phyloP scores from a whole-genome alignment of 2,113 vertebrate species.

The Thamnophis sirtalis region DNA sequence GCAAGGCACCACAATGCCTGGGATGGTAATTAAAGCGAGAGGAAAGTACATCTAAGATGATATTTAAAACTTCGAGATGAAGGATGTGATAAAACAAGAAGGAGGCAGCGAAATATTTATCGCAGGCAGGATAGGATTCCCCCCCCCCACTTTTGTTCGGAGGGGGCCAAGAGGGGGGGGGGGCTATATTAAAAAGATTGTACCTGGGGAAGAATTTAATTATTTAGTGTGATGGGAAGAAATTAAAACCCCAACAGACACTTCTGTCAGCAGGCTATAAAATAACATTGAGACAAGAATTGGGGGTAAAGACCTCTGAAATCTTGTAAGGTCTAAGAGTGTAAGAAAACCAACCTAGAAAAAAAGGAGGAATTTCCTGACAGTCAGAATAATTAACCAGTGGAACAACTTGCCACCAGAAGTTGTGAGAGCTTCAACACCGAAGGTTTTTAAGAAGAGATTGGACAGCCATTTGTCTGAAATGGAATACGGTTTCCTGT shows the following conservation, averaged over 20 bases:
- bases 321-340: neutral
- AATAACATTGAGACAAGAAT: conserved; percentile 25
- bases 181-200: conserved; percentile 28
- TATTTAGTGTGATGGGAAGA: conserved; percentile 55
- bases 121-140: conserved; percentile 7
- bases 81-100: conserved; percentile 34
- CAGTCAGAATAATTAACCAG: neutral
- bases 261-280: conserved; percentile 31
- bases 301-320: neutral
- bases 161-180: neutral
- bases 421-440: too few species aligned
- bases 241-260: conserved; percentile 10
- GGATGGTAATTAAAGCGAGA: conserved; percentile 62
- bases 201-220: conserved; percentile 56
- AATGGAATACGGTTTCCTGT: too few species aligned
- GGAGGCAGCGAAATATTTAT: conserved; percentile 51
- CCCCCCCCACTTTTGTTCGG: neutral
- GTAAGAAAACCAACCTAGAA: neutral
- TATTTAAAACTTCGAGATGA: conserved; percentile 38
- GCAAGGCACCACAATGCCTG: conserved; percentile 8
- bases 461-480: too few species aligned
- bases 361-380: neutral
- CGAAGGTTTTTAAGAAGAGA: too few species aligned
- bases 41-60: conserved; percentile 50
- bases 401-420: too few species aligned